phyloP scores from a whole-genome alignment of 1,140 invertebrate species.

The Venturia canescens region DNA sequence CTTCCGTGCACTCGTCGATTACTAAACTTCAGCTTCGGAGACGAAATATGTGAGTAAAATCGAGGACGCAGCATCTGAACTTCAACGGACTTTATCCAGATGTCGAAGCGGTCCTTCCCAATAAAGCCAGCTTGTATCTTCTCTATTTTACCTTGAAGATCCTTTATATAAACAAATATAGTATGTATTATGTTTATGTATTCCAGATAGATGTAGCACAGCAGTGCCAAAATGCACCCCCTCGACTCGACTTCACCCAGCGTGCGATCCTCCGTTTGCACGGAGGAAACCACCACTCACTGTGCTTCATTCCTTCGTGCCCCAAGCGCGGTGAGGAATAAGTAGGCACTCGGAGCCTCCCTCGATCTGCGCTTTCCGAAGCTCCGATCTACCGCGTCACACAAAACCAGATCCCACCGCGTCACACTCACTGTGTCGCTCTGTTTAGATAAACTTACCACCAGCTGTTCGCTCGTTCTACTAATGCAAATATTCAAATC shows the following conservation, averaged over 20 bases:
- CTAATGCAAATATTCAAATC: conserved; percentile 13
- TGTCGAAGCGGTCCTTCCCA: too few relatives aligned
- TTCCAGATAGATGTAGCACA: neutral
- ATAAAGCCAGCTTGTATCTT: neutral
- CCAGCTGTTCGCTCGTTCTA: conserved; percentile 13
- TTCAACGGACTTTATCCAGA: too few relatives aligned
- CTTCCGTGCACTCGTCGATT: neutral
- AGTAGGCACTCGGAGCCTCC: conserved; percentile 11
- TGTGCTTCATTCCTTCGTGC: neutral
- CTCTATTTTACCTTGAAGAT: neutral
- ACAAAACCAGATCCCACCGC: neutral
- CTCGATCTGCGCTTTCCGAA: neutral
- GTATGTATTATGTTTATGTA: neutral
- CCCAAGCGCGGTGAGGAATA: conserved; percentile 4
- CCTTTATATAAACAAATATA: neutral
- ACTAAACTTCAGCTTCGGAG: neutral
- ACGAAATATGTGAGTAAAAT: neutral
- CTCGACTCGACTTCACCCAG: neutral
- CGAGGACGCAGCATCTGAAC: neutral
- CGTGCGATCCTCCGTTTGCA: neutral
- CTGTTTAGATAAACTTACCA: conserved; percentile 28
- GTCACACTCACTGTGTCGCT: neutral
- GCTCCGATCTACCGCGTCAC: neutral
- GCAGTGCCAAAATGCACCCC: neutral
- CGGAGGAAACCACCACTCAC: neutral